A percentile compares a stretch with the other conserved stretches of the same genome.
Conservation (phyloP, 2,113 vertebrate species). For the Neopipo cinnamomea region DNA sequence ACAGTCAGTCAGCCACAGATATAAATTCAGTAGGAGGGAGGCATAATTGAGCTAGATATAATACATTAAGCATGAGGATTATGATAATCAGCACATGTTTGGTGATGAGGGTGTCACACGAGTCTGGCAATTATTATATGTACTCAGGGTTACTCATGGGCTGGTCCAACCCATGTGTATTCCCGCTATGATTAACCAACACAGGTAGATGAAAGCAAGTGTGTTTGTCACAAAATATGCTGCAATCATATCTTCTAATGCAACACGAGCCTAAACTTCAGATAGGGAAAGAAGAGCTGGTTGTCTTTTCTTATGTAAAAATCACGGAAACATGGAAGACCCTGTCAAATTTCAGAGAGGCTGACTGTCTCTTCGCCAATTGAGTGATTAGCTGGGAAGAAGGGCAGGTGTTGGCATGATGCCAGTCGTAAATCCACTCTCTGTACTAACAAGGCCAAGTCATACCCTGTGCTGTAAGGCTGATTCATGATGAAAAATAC, state of each 20-base stretch:
- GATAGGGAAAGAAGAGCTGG: neutral
- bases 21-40: neutral
- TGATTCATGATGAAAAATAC: neutral
- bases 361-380: neutral
- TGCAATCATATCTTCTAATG: neutral
- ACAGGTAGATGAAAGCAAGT: neutral
- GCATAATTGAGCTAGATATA: neutral
- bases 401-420: accelerated
- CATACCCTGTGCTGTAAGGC: neutral
- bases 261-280: neutral
- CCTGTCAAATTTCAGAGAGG: neutral
- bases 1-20: neutral
- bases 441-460: neutral
- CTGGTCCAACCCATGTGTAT: neutral
- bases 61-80: neutral
- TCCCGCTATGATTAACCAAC: neutral
- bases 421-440: neutral
- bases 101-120: neutral
- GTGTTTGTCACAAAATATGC: neutral
- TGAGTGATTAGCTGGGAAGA: neutral
- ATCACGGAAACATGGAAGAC: neutral
- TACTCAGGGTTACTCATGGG: neutral
- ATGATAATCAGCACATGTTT: neutral
- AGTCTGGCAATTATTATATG: neutral
- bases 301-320: neutral